Evolutionary conservation across 2,888 invertebrate genomes (phyloP).

Genomic region (Octodonta nipae): DNA sequence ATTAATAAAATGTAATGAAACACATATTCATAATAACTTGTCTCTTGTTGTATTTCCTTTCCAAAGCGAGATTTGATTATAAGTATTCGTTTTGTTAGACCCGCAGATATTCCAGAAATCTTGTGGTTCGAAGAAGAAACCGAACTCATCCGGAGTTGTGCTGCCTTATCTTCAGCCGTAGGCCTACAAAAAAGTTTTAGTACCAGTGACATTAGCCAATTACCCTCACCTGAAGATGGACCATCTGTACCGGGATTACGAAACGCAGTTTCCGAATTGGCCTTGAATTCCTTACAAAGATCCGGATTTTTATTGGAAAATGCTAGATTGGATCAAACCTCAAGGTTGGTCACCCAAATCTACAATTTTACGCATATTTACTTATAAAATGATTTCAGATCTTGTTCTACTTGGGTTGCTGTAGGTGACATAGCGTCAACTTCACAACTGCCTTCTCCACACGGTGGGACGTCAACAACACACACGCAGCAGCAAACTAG

Average conservation of each 20-base stretch:
- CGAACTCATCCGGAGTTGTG: conserved; percentile 66
- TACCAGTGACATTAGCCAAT: conserved; percentile 59
- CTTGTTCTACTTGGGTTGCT: conserved; percentile 78
- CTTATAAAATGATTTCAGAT: conserved; percentile 36
- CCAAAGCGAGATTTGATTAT: neutral
- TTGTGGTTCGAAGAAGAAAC: conserved; percentile 62
- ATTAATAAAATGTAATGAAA: neutral
- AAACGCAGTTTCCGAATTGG: conserved; percentile 44
- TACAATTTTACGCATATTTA: no score
- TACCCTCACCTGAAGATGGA: conserved; percentile 40
- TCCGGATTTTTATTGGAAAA: conserved; percentile 42
- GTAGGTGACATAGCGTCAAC: conserved; percentile 64
- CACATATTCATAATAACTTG: neutral
- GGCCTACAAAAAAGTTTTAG: conserved; percentile 77
- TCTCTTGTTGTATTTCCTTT: neutral
- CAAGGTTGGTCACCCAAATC: no score
- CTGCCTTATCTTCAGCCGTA: conserved; percentile 62
- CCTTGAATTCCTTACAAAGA: conserved; percentile 44
- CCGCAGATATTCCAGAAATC: conserved; percentile 50
- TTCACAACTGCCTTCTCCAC: conserved; percentile 72
- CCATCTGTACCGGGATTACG: conserved; percentile 28
- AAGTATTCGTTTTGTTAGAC: conserved; percentile 34
- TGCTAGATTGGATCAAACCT: conserved; percentile 42
- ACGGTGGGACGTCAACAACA: conserved; percentile 42
- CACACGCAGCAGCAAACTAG: conserved; percentile 23